A percentile compares a stretch with the other conserved stretches of the same genome.
Evolutionary conservation across 2,113 vertebrate genomes (phyloP).

Genomic region (Hemibagrus wyckioides): DNA sequence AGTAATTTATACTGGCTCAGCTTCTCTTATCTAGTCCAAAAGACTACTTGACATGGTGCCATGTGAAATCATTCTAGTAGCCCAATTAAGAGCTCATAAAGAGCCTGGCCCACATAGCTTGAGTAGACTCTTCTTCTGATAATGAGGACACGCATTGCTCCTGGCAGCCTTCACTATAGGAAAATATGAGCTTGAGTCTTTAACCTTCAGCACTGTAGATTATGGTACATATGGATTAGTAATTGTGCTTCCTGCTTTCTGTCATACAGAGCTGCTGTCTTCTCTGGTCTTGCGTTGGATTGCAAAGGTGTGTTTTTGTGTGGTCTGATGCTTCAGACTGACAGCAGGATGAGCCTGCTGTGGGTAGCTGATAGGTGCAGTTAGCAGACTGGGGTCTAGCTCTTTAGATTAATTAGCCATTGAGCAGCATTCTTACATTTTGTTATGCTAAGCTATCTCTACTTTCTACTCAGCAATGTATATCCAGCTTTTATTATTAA

Average conservation of each 20-base stretch:
- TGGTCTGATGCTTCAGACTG: conserved; percentile 27
- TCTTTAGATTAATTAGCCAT: conserved; percentile 69
- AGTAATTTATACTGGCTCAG: conserved; percentile 15
- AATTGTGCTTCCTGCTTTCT: neutral
- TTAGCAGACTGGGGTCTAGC: neutral
- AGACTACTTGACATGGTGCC: conserved; percentile 42
- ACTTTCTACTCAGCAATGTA: conserved; percentile 58
- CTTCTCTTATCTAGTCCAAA: conserved; percentile 41
- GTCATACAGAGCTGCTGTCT: neutral
- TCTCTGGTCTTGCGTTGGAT: neutral
- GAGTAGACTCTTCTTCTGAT: conserved; percentile 30
- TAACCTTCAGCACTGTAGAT: conserved; percentile 23
- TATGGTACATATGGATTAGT: conserved; percentile 20
- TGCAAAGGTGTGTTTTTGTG: neutral
- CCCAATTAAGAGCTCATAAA: conserved; percentile 50
- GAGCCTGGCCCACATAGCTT: conserved; percentile 42
- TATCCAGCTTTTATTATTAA: conserved; percentile 3
- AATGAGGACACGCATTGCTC: conserved; percentile 49
- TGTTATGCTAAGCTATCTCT: conserved; percentile 21
- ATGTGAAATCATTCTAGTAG: conserved; percentile 43
- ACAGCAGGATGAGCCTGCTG: conserved; percentile 23
- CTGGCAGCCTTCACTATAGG: conserved; percentile 40
- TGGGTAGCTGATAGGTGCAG: neutral
- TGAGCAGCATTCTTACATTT: conserved; percentile 61
- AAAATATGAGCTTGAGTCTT: conserved; percentile 22